Evolutionary conservation across 2,888 invertebrate genomes (phyloP), one percentile per base, ranked within the genome.

Genomic region (Melipona beecheii): DNA sequence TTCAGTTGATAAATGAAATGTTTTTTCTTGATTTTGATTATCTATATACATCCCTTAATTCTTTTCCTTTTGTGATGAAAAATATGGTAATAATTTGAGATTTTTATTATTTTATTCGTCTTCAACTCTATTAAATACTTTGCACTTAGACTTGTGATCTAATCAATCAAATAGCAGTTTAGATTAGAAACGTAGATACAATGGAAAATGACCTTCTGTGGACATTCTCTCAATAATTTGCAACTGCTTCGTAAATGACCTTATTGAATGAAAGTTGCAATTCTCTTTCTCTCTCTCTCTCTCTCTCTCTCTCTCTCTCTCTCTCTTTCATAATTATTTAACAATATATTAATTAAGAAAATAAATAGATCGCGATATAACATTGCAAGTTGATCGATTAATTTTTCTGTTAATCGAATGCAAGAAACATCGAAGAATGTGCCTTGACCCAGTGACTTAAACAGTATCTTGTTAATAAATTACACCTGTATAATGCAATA

Each of bases 221-320:
- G 56, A 75, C 83, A 83, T 83, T 83, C 83, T 83, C 83, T 36
- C 31, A 13, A 65, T 72, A 75, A 68, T 68, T 72, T 49, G 75
- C 71, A 83, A 75, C 58, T 72, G 56, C 27, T 49, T 19, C 0
- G 69, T 24, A 52, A 60, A 70, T 24, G 36, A 36, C 19, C 43
- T 17, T 52, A 68, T 11, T 6, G 21, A 52, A 66, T 9, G 15
- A 9, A 17, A 43, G 56, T 24, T n/a, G 13, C 24, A 5, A 49
- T 49, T n/a, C 24, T n/a, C n/a, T n/a, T 24, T n/a, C 56, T 43
- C 9, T 43, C 43, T 43, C 9, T 43, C 43, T 9, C 43, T 9
- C 9, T n/a, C n/a, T 58, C 24, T 43, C 24, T 36, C 54, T 19
- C 3, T 43, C 9, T 43, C 43, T 9, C 43, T 9, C 9, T n/a